Base-by-base conservation (phyloP, 2,888 invertebrate genomes). In the Himalopsyche anomala region DNA sequence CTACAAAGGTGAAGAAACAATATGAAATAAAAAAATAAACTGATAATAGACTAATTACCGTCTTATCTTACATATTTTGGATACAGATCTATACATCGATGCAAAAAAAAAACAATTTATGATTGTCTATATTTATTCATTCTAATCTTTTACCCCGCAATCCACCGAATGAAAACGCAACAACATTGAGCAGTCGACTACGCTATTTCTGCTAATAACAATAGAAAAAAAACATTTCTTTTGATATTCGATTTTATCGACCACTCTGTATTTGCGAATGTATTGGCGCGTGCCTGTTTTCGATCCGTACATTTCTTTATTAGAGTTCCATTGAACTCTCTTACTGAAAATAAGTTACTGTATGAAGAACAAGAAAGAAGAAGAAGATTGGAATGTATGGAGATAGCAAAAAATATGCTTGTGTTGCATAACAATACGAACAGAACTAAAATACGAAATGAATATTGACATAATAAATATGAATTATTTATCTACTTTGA, bases 261-360 rank as follows among this genome's bases (percentile, higher is more conserved):
- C 12, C 74, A 4, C 38, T 74, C 74, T 74, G 74, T 74, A 74
- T 74, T 74, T 74, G 19, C 15, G 74, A 9, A 36, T 74, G 74
- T 74, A 74, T 74, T 74, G 74, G 74, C 74, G 74, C 74, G 74
- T 74, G 74, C 74, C 74, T 84, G 56, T 62, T 84, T 62, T 69
- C 56, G 54, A 84, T 81, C 81, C 54, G 36, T 81, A 55, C 74
- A 84, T 62, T 79, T 81, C 45, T 79, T 84, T 84, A 84, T 84
- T 81, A 45, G 74, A 74, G 83, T 42, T 69, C 69, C 83, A 74
- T 83, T 83, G 74, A 83, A 83, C 83, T 74, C 69, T 28, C 69
- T 51, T 28, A 51, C 69, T 74, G 74, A 74, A 74, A 28, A 74
- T 28, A 74, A 38, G 74, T 51, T 51, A 51, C 15, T 74, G 74